Conservation (phyloP, 2,888 invertebrate genomes). For the Agrochola macilenta region DNA sequence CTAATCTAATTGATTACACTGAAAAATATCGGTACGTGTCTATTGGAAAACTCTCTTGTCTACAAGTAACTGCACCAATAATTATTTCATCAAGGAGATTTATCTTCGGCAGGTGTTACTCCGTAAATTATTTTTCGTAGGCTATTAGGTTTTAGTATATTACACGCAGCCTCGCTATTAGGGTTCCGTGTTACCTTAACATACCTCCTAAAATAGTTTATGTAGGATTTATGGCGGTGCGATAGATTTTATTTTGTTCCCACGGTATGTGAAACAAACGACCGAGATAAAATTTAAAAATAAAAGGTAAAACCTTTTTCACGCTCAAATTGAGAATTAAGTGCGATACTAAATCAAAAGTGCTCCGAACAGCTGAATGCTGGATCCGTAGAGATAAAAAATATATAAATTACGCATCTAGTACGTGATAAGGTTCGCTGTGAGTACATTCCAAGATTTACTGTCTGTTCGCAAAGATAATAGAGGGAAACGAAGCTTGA, state of each 20-base stretch:
- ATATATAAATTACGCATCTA: slow-evolving; percentile 67
- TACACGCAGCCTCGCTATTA: slow-evolving; percentile 36
- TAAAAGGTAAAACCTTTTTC: slow-evolving; percentile 38
- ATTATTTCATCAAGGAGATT: slow-evolving; percentile 56
- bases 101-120: slow-evolving; percentile 53
- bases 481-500: slow-evolving; percentile 77
- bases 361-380: slow-evolving; percentile 44
- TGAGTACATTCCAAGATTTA: slow-evolving; percentile 71
- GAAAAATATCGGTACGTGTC: slow-evolving; percentile 51
- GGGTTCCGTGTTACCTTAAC: slow-evolving; percentile 29
- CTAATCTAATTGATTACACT: slow-evolving; percentile 58
- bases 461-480: slow-evolving; percentile 77
- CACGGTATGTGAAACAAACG: slow-evolving; percentile 31
- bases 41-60: slow-evolving; percentile 44
- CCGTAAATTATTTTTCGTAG: slow-evolving; percentile 55
- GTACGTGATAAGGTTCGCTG: slow-evolving; percentile 71
- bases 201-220: slow-evolving; percentile 42
- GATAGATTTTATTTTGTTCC: slow-evolving; percentile 44
- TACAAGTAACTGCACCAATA: slow-evolving; percentile 19
- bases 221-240: slow-evolving; percentile 22
- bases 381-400: slow-evolving; percentile 50
- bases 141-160: slow-evolving; percentile 46
- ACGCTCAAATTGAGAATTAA: slow-evolving; percentile 48
- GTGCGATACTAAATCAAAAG: slow-evolving; percentile 55
- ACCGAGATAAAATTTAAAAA: slow-evolving; percentile 47